Evolutionary conservation across 2,888 invertebrate species (phyloP).

Genomic region (Leucoptera coffeella): DNA sequence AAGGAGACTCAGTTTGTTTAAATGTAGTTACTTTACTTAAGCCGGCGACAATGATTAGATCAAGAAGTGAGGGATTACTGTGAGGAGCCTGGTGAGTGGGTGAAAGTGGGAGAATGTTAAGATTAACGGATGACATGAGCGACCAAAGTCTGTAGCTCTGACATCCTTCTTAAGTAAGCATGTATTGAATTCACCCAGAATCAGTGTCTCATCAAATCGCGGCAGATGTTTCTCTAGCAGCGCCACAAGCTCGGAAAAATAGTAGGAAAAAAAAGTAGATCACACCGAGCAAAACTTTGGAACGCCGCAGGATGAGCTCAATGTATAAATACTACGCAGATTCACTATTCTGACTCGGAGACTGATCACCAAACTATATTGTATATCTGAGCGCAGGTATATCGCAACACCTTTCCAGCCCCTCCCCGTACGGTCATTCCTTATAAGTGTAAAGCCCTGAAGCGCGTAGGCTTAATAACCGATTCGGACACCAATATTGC

Average conservation of each 20-base stretch:
- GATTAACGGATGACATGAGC: too few relatives aligned
- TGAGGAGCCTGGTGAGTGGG: too few relatives aligned
- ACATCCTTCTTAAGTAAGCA: too few relatives aligned
- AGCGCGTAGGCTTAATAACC: slow-evolving; percentile 5
- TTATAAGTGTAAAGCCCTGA: slow-evolving; percentile 1
- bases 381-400: slow-evolving; percentile 3
- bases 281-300: slow-evolving; percentile 4
- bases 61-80: too few relatives aligned
- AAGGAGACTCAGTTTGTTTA: too few relatives aligned
- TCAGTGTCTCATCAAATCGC: slow-evolving; percentile 2
- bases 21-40: not conserved
- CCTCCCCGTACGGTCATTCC: slow-evolving; percentile 2
- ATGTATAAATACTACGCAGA: slow-evolving; percentile 4
- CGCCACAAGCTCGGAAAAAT: slow-evolving; percentile 5
- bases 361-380: slow-evolving; percentile 1
- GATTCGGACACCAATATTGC: slow-evolving; percentile 4
- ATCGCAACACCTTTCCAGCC: slow-evolving; percentile 4
- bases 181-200: slow-evolving; percentile 7
- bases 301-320: slow-evolving; percentile 3
- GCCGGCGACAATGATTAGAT: slow-evolving; percentile 6
- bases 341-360: not conserved
- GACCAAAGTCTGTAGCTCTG: too few relatives aligned
- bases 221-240: slow-evolving; percentile 1
- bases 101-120: slow-evolving; percentile 4
- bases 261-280: slow-evolving; percentile 4